Base-by-base conservation (phyloP, 2,888 invertebrate genomes). In the Sabatieria punctata region DNA sequence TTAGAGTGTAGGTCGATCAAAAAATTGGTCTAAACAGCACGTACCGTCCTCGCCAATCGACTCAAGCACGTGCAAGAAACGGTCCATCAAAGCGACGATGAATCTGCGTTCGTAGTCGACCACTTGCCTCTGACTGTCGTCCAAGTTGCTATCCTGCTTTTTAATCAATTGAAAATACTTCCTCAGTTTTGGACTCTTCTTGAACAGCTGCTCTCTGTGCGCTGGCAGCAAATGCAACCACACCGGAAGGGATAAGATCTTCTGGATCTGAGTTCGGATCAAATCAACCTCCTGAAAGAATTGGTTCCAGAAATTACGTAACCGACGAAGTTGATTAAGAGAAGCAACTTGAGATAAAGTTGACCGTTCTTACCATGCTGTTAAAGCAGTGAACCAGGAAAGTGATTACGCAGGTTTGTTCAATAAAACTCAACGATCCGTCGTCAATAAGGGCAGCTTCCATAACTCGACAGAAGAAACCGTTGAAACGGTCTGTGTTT, bases 301-400 rank as follows among this genome's bases (percentile, higher is more conserved):
- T 13, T 33, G 41, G 18, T 46, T 46, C 43, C 2, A 33, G 21
- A 2, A 30, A 45, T 15, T n/a, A 2, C 26, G 26, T 57, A 21
- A 40, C 49, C 42, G 25, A 24, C 2, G 24, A 41, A 38, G 18
- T 13, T 37, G 47, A 19, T 3, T 8, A 39, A 24, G 2, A 40
- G 11, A 41, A 18, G 18, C 4, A 38, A 26, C 3, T 13, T 19
- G 18, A 51, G 19, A 40, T 22, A 47, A 24, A 52, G 30, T 36
- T 8, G 13, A n/a, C 4, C 23, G 11, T n/a, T 55, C 65, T 54
- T 57, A 71, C 71, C 80, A 97, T 82, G 57, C 91, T 91, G 61
- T 91, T 91, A 62, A 95, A 93, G 64, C 89, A 86, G 65, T 93
- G 88, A 68, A 88, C 89, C 2, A 99, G 72, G 66, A 97, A 93